These are phyloP conservation scores for Acanthochromis polyacanthus DNA, from an alignment of 2,113 vertebrate species.

Conservation along the genomic window DNA sequence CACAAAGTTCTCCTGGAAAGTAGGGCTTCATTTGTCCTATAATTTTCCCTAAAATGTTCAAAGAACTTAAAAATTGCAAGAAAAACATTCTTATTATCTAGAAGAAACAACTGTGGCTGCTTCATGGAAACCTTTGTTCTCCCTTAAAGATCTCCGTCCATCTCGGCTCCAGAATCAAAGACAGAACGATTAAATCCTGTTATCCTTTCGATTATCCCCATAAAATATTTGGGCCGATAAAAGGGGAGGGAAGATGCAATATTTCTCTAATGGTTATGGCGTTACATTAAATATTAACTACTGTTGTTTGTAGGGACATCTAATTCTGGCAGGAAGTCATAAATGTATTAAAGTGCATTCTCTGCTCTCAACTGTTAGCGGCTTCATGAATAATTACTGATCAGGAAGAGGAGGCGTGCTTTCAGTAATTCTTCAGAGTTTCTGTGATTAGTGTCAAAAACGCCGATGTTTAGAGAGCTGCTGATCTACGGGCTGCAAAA, in stretches of 20 bases:
- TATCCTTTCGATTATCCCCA: conserved; percentile 4
- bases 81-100: neutral
- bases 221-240: conserved; percentile 19
- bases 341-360: conserved; percentile 52
- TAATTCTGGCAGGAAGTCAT: conserved; percentile 40
- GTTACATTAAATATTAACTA: conserved; percentile 54
- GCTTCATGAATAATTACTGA: conserved; percentile 44
- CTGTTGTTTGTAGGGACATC: conserved; percentile 53
- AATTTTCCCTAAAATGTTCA: neutral
- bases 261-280: conserved; percentile 14
- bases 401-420: conserved; percentile 19
- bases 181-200: neutral
- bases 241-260: neutral
- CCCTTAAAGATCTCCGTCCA: neutral
- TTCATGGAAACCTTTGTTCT: neutral
- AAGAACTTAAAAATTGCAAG: neutral
- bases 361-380: conserved; percentile 17
- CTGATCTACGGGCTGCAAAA: neutral
- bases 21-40: neutral
- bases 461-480: neutral
- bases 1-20: neutral
- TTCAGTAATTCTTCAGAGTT: conserved; percentile 3
- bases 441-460: conserved; percentile 1
- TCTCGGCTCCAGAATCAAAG: neutral
- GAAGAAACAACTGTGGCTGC: neutral